Conservation (phyloP, 2,113 vertebrate genomes). For the Dicaeum eximium region DNA sequence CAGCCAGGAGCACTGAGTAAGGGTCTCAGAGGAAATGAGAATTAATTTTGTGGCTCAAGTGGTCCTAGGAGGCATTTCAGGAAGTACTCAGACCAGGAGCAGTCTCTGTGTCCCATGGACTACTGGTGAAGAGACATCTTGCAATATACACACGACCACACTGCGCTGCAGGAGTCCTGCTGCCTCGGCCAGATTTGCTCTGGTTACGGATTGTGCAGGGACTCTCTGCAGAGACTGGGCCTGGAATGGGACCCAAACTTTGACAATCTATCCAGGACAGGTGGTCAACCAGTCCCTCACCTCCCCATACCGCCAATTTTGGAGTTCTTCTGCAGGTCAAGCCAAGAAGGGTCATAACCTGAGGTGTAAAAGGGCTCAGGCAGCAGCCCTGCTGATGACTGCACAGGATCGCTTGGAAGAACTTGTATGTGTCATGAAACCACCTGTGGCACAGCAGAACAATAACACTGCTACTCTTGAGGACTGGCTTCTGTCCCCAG, state of each 20-base stretch:
- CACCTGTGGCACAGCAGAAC: not conserved
- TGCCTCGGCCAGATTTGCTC: not conserved
- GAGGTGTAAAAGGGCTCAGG: not conserved
- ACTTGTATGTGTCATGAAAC: not conserved
- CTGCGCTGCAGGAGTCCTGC: not conserved
- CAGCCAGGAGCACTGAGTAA: rapidly evolving
- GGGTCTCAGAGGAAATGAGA: not conserved
- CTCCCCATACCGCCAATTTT: not conserved
- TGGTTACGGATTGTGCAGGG: not conserved
- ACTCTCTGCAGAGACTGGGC: not conserved
- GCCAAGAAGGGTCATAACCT: not conserved
- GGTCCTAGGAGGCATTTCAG: not conserved
- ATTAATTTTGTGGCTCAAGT: not conserved
- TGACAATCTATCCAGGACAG: not conserved
- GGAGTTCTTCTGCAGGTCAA: not conserved
- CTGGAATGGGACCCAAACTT: not conserved
- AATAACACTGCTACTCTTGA: not conserved
- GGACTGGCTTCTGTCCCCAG: not conserved
- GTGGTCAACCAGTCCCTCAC: not conserved
- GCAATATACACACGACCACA: rapidly evolving
- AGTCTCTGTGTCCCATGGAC: not conserved
- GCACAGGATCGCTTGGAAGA: not conserved
- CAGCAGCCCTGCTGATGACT: not conserved
- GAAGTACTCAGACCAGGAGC: not conserved
- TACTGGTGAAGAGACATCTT: not conserved